Percentiles rank a stretch among this genome's conserved stretches.
Evolutionary conservation across 2,888 invertebrate species (phyloP).

Genomic region (Dione vanillae): DNA sequence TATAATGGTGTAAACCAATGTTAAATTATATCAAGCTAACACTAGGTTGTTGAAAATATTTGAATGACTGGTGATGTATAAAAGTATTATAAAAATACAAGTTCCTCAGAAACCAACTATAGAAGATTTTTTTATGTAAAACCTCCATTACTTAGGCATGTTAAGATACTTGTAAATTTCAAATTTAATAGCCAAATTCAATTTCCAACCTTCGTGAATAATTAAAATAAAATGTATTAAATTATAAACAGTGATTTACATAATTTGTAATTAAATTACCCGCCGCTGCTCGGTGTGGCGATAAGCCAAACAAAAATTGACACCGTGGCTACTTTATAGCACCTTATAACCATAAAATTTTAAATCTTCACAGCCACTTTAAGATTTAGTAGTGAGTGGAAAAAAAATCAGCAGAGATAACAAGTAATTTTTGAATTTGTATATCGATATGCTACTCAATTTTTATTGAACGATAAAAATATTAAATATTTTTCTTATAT

Average conservation of each 20-base stretch:
- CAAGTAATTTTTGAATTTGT: not conserved
- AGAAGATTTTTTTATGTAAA: no score
- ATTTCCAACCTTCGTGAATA: conserved; percentile 2
- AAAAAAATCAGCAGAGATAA: not conserved
- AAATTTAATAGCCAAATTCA: conserved; percentile 2
- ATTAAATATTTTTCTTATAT: no score
- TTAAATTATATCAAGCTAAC: no score
- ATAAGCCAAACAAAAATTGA: conserved; percentile 33
- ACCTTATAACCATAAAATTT: conserved; percentile 21
- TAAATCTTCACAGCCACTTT: conserved; percentile 18
- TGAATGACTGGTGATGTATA: no score
- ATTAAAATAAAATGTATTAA: conserved; percentile 19
- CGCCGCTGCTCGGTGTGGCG: conserved; percentile 24
- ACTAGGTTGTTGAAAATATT: no score
- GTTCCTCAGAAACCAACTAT: no score
- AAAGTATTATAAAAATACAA: no score
- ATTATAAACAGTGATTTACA: conserved; percentile 22
- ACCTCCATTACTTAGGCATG: no score
- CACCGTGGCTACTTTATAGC: conserved; percentile 30
- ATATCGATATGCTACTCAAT: not conserved
- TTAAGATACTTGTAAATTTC: not conserved
- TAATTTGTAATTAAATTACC: conserved; percentile 34
- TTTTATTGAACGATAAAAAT: not conserved
- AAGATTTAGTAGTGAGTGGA: conserved; percentile 7
- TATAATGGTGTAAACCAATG: no score